phyloP scores from a whole-genome alignment of 2,888 invertebrate genomes.

The Tiliacea citrago region DNA sequence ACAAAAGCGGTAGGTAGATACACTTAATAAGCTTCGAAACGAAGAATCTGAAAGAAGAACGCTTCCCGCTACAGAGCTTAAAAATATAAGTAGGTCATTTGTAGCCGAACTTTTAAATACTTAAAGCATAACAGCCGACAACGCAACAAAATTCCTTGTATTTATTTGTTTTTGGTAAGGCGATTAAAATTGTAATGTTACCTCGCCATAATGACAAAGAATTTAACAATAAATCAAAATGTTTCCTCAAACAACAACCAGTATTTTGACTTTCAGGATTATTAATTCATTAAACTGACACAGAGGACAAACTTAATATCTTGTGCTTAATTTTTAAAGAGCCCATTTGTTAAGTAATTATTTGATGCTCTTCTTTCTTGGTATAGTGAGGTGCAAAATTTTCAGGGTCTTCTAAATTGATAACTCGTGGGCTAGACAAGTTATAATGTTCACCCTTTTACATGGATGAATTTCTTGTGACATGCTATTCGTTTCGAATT shows the following conservation, averaged over 20 bases:
- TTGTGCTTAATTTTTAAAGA: conserved; percentile 19
- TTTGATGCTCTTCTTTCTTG: not conserved
- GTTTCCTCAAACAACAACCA: conserved; percentile 68
- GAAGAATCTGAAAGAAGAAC: conserved; percentile 15
- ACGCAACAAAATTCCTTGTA: conserved; percentile 40
- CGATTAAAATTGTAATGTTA: conserved; percentile 59
- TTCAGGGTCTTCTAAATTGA: not conserved
- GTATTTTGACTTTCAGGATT: conserved; percentile 69
- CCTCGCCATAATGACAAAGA: conserved; percentile 61
- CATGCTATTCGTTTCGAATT: not conserved
- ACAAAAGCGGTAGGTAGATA: not conserved
- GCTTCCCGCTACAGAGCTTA: conserved; percentile 19
- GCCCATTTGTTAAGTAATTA: not conserved
- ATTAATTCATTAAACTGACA: conserved; percentile 59
- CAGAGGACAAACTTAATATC: conserved; percentile 21
- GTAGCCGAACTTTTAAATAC: conserved; percentile 31
- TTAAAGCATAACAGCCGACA: conserved; percentile 19
- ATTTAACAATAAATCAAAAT: conserved; percentile 75
- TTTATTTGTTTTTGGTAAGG: conserved; percentile 57
- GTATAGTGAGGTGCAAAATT: not conserved
- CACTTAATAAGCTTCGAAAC: not conserved
- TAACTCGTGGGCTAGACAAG: not conserved
- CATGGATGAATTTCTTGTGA: not conserved
- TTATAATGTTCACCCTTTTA: not conserved
- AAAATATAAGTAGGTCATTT: conserved; percentile 46